Conservation (phyloP, 2,888 invertebrate genomes). For the Formica aserva region DNA sequence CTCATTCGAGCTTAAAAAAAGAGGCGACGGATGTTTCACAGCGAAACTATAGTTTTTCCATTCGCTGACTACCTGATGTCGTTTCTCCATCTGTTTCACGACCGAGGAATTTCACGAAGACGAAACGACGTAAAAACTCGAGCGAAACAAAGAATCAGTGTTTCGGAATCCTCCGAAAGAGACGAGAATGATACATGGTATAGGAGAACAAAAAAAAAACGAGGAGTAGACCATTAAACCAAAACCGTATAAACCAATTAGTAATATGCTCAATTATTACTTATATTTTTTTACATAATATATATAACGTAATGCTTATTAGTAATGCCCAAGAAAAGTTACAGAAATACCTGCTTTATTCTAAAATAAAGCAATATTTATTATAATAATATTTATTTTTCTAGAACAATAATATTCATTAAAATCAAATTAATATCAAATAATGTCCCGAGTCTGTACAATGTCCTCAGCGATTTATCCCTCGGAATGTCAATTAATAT, state of each 20-base stretch:
- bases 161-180: slow-evolving; percentile 36
- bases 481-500: not conserved
- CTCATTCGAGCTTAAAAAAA: slow-evolving; percentile 1
- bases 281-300: not conserved
- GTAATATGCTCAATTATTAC: not conserved
- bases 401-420: not conserved
- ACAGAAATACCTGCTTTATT: not conserved
- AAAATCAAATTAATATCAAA: not conserved
- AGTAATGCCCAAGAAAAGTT: not conserved
- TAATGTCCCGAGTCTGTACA: not conserved
- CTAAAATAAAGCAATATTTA: not conserved
- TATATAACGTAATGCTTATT: not conserved
- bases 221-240: not conserved
- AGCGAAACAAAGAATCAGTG: slow-evolving; percentile 56
- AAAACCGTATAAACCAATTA: not conserved
- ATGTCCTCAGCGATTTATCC: not conserved
- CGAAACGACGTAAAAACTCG: slow-evolving; percentile 62
- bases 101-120: slow-evolving; percentile 58
- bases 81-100: slow-evolving; percentile 51
- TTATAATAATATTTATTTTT: not conserved
- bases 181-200: not conserved
- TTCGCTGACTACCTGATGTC: slow-evolving; percentile 40
- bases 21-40: not conserved
- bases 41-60: slow-evolving; percentile 46
- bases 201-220: not conserved